phyloP scores from a whole-genome alignment of 2,113 vertebrate genomes.

The Gallinago media region DNA sequence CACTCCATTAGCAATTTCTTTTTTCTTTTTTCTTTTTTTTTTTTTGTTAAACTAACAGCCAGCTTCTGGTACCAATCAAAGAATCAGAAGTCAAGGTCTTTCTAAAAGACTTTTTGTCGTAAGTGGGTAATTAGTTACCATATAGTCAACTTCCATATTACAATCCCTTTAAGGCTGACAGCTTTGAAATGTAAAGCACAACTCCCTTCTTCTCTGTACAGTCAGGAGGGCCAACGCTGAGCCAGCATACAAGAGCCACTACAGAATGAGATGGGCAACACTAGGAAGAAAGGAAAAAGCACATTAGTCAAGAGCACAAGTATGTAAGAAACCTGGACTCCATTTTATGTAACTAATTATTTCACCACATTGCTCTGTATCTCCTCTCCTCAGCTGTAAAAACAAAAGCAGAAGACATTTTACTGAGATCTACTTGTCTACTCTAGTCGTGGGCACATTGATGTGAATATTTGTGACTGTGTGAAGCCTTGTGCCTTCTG shows the following conservation, averaged over 20 bases:
- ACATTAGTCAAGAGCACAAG: background rate
- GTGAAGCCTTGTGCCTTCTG: background rate
- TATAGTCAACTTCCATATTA: background rate
- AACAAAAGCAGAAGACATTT: background rate
- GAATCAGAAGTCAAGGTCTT: constrained; percentile 24
- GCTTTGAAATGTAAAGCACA: constrained; percentile 20
- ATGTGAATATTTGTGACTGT: background rate
- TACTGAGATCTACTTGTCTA: fast-evolving
- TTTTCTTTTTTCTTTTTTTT: background rate
- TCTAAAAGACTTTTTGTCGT: background rate
- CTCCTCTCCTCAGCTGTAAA: background rate
- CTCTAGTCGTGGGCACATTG: background rate
- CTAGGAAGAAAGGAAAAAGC: background rate
- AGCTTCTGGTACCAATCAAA: background rate
- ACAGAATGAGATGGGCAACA: background rate
- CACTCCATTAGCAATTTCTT: background rate
- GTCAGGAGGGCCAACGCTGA: background rate
- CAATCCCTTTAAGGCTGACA: background rate
- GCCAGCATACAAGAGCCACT: background rate
- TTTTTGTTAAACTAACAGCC: background rate
- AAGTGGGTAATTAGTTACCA: background rate
- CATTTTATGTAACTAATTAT: background rate
- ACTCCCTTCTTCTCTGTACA: background rate
- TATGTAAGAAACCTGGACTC: background rate
- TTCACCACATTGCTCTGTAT: background rate